Evolutionary conservation across 2,888 invertebrate genomes (phyloP).

Genomic region (Brachypterus glaber): DNA sequence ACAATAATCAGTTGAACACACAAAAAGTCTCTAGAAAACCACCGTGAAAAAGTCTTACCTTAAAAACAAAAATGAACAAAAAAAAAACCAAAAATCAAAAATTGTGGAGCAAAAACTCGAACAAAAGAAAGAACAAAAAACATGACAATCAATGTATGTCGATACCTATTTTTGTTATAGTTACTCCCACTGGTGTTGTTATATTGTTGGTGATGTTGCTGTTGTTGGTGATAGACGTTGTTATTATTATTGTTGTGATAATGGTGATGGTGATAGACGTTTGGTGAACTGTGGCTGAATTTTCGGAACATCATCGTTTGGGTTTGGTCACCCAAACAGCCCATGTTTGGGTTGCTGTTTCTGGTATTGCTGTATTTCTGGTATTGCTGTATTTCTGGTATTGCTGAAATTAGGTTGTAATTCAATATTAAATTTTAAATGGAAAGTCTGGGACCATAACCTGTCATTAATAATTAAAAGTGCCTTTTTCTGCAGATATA

Average conservation of each 20-base stretch:
- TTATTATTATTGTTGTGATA: background rate
- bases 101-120: background rate
- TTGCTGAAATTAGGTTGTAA: too few species aligned
- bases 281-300: slow-evolving; percentile 25
- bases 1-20: too few species aligned
- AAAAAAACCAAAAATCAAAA: background rate
- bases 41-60: too few species aligned
- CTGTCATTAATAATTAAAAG: too few species aligned
- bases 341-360: slow-evolving; percentile 18
- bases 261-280: slow-evolving; percentile 18
- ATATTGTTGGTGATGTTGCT: slow-evolving; percentile 13
- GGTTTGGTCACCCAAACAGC: slow-evolving; percentile 21
- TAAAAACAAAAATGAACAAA: background rate
- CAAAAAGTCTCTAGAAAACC: too few species aligned
- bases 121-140: background rate
- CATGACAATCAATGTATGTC: slow-evolving; percentile 1
- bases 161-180: background rate
- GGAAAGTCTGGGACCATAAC: too few species aligned
- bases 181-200: background rate
- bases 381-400: too few species aligned
- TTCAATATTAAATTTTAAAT: too few species aligned
- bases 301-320: slow-evolving; percentile 24
- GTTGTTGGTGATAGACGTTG: too few species aligned
- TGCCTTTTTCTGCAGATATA: too few species aligned
- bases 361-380: slow-evolving; percentile 18